Conservation (phyloP, 2,888 invertebrate species). For the Standfussiana lucernea region DNA sequence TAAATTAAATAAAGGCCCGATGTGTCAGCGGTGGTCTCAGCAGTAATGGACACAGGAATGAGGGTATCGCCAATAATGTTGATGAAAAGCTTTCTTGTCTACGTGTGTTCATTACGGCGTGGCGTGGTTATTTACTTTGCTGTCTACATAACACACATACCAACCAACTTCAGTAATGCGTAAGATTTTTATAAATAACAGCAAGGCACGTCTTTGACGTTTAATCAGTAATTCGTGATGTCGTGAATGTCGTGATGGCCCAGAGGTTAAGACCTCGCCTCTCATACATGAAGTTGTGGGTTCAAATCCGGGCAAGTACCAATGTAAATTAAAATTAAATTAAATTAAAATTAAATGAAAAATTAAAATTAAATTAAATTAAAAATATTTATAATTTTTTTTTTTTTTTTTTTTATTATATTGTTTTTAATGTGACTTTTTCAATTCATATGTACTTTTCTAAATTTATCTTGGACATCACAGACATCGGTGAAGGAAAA, state of each 20-base stretch:
- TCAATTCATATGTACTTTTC: no score
- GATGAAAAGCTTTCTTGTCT: conserved; percentile 41
- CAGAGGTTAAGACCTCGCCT: neutral
- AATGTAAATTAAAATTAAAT: no score
- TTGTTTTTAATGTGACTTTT: no score
- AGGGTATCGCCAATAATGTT: conserved; percentile 48
- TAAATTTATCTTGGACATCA: no score
- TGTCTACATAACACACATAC: conserved; percentile 1
- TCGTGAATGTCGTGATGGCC: no score
- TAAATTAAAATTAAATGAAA: no score
- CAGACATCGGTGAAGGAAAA: no score
- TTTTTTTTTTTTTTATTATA: no score
- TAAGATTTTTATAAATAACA: neutral
- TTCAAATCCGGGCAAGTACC: neutral
- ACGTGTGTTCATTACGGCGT: conserved; percentile 15
- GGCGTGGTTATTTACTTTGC: conserved; percentile 29
- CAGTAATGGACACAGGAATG: conserved; percentile 38
- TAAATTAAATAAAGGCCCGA: conserved; percentile 28
- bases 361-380: no score
- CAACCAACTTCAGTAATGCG: neutral
- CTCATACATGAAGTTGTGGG: neutral
- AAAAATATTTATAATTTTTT: no score
- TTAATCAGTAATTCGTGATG: neutral
- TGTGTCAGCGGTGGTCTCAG: conserved; percentile 46
- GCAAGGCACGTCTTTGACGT: neutral